A percentile compares a stretch with the other conserved stretches of the same genome.
Evolutionary conservation across 2,888 invertebrate species (phyloP).

Genomic region (Tineola bisselliella): DNA sequence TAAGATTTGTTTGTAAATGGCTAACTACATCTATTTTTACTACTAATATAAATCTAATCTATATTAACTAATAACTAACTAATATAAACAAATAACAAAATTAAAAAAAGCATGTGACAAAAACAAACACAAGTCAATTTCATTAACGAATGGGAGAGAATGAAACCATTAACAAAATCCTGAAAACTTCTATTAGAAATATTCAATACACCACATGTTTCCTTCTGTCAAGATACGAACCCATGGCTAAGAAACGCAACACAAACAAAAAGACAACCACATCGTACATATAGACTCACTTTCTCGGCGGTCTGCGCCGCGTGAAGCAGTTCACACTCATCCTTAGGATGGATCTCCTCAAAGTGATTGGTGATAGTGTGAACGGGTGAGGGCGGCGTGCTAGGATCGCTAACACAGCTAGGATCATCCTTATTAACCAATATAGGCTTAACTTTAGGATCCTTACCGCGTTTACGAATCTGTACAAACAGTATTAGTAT

Average conservation of each 20-base stretch:
- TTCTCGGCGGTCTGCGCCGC: conserved; percentile 47
- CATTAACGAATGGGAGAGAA: no score
- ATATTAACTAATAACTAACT: no score
- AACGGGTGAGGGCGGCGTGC: conserved; percentile 48
- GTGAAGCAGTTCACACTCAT: conserved; percentile 71
- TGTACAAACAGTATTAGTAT: conserved; percentile 33
- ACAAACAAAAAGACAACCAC: background rate
- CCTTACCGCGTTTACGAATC: conserved; percentile 75
- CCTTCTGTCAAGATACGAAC: background rate
- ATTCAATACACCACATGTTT: no score
- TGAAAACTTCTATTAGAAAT: no score
- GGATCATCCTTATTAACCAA: conserved; percentile 78
- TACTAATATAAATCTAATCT: no score
- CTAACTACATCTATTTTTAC: no score
- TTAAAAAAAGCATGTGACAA: no score
- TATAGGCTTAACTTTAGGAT: conserved; percentile 78
- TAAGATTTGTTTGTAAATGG: no score
- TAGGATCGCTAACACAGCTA: conserved; percentile 63
- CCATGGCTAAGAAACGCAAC: background rate
- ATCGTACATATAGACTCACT: conserved; percentile 43
- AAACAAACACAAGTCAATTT: no score
- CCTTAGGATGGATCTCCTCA: conserved; percentile 83
- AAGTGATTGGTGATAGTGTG: conserved; percentile 72
- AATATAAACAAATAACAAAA: background rate
- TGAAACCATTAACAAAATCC: no score